phyloP scores from a whole-genome alignment of 2,797 vertebrate genomes.

The Eutrigla gurnardus region DNA sequence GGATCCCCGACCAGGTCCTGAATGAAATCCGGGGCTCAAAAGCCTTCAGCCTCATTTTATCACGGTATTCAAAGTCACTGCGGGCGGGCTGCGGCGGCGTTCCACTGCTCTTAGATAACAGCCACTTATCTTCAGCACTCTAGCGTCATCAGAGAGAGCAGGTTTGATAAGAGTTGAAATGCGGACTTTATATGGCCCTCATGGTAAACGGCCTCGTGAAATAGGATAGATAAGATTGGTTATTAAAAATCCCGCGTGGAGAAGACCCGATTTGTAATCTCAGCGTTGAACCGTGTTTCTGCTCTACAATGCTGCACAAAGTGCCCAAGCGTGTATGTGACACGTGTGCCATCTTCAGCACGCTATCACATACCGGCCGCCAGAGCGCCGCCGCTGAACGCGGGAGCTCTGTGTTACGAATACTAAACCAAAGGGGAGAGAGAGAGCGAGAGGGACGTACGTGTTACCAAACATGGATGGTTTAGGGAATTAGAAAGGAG shows the following conservation, averaged over 20 bases:
- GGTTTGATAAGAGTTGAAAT: constrained; percentile 79
- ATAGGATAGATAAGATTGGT: constrained; percentile 73
- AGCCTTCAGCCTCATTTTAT: constrained; percentile 72
- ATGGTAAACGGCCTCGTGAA: constrained; percentile 74
- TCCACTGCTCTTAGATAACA: constrained; percentile 75
- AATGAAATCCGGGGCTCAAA: constrained; percentile 71
- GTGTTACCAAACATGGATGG: constrained; percentile 48
- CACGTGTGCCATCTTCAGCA: constrained; percentile 62
- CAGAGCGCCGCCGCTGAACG: constrained; percentile 35
- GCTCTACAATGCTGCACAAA: constrained; percentile 44
- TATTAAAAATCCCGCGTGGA: constrained; percentile 71
- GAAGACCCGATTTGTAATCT: constrained; percentile 66
- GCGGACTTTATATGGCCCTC: constrained; percentile 73
- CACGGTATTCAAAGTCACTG: constrained; percentile 76
- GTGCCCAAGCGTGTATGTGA: constrained; percentile 54
- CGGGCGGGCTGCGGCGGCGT: constrained; percentile 70
- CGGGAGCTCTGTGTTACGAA: constrained; percentile 58
- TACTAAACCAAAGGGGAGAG: constrained; percentile 49
- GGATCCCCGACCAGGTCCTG: constrained; percentile 52
- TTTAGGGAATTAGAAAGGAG: constrained; percentile 63
- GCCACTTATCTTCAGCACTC: constrained; percentile 77
- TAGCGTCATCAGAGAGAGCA: constrained; percentile 73
- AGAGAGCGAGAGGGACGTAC: neutral
- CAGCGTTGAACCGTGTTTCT: constrained; percentile 25
- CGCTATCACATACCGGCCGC: constrained; percentile 47